Percentiles rank a stretch among this genome's conserved stretches.
Conservation (phyloP, 2,888 invertebrate species). For the Margaritifera margaritifera region DNA sequence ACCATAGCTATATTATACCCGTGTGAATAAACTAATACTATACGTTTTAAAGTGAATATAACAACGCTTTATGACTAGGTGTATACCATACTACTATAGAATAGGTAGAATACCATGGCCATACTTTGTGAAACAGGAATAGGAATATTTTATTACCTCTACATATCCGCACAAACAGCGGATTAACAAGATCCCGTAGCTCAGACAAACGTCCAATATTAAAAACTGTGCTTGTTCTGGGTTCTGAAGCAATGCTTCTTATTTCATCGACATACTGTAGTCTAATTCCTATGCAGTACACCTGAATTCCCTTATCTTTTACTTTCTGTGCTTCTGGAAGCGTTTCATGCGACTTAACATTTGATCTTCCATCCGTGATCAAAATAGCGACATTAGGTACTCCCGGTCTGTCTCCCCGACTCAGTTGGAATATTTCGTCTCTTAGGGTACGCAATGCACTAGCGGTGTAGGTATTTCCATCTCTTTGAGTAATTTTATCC, state of each 20-base stretch:
- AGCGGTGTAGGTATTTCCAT: conserved; percentile 47
- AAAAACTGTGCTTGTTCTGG: conserved; percentile 8
- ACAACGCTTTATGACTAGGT: too few species aligned
- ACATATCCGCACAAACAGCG: conserved; percentile 9
- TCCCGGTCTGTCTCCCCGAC: conserved; percentile 34
- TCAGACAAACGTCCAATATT: conserved; percentile 10
- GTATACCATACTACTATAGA: too few species aligned
- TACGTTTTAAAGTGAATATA: too few species aligned
- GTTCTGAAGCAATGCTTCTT: conserved; percentile 20
- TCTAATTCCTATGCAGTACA: conserved; percentile 45
- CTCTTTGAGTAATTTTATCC: conserved; percentile 45
- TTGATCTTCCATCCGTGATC: conserved; percentile 51
- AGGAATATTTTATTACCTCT: conserved; percentile 1
- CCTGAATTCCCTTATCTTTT: conserved; percentile 33
- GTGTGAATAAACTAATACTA: too few species aligned
- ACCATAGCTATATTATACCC: too few species aligned
- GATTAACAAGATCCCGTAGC: conserved; percentile 4
- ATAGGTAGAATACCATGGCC: too few species aligned
- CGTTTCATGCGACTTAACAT: conserved; percentile 25
- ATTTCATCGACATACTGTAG: conserved; percentile 28
- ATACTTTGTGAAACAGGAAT: too few species aligned
- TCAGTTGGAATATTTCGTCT: conserved; percentile 22
- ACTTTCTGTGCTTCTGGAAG: conserved; percentile 35
- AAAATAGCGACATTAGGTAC: conserved; percentile 51
- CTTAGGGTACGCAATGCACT: conserved; percentile 32